phyloP scores from a whole-genome alignment of 2,797 vertebrate species.

The Neomorphus geoffroyi region DNA sequence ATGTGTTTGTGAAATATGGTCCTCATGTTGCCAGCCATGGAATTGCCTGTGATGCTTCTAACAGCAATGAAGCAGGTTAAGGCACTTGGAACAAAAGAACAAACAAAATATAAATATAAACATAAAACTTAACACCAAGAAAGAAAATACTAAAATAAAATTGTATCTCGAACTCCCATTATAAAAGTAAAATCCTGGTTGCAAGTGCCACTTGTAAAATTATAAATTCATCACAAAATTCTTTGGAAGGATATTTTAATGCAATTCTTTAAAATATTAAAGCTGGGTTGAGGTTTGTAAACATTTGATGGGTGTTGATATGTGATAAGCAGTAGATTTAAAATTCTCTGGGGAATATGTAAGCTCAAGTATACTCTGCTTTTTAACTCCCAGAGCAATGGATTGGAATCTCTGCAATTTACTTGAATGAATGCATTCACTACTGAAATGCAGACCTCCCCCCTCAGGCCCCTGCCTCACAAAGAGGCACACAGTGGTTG shows the following conservation, averaged over 20 bases:
- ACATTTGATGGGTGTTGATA: neutral
- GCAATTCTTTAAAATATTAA: neutral
- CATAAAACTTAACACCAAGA: neutral
- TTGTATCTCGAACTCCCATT: neutral
- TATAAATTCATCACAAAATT: neutral
- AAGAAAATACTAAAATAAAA: neutral
- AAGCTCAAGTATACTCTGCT: neutral
- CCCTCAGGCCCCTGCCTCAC: accelerated
- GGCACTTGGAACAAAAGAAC: neutral
- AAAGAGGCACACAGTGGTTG: neutral
- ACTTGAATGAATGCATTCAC: neutral
- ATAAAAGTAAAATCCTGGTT: neutral
- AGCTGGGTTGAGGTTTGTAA: neutral
- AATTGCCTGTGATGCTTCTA: neutral
- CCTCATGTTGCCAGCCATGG: neutral
- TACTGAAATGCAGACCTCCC: neutral
- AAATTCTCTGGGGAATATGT: neutral
- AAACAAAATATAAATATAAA: neutral
- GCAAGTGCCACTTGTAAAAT: neutral
- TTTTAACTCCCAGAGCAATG: neutral
- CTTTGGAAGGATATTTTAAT: neutral
- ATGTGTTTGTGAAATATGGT: neutral
- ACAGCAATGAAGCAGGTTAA: neutral
- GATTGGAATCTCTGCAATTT: neutral
- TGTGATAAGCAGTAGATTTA: neutral